Evolutionary conservation across 2,113 vertebrate species (phyloP).

Genomic region (Corythornis vintsioides): DNA sequence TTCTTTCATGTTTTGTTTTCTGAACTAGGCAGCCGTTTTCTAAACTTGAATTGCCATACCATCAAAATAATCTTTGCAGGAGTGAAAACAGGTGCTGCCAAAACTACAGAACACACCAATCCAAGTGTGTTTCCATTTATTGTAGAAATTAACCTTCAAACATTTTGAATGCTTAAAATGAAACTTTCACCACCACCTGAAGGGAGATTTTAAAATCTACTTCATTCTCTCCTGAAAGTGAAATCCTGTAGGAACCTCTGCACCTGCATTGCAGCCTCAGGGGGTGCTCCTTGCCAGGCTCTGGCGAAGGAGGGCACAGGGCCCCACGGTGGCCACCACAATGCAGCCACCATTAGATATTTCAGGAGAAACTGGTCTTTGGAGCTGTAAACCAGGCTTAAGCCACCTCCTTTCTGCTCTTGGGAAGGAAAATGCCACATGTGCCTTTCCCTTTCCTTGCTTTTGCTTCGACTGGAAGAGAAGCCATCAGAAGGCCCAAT

Average conservation of each 20-base stretch:
- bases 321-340: not conserved
- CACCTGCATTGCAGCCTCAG: not conserved
- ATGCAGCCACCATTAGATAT: rapidly evolving
- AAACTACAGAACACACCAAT: not conserved
- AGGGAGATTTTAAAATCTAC: not conserved
- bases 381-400: too few relatives aligned
- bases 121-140: not conserved
- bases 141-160: not conserved
- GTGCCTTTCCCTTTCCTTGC: not conserved
- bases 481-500: not conserved
- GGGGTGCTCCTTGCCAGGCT: rapidly evolving
- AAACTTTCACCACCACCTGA: not conserved
- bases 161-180: not conserved
- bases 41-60: not conserved
- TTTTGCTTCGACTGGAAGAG: not conserved
- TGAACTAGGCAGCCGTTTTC: not conserved
- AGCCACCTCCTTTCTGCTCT: not conserved
- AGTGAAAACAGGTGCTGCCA: not conserved
- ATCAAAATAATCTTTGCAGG: not conserved
- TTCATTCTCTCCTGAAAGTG: not conserved
- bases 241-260: not conserved
- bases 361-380: not conserved
- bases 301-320: not conserved
- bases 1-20: not conserved
- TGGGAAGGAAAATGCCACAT: rapidly evolving